Percentiles rank a stretch among this genome's conserved stretches.
Evolutionary conservation across 1,140 invertebrate species (phyloP).

Genomic region (Drosophila tani): DNA sequence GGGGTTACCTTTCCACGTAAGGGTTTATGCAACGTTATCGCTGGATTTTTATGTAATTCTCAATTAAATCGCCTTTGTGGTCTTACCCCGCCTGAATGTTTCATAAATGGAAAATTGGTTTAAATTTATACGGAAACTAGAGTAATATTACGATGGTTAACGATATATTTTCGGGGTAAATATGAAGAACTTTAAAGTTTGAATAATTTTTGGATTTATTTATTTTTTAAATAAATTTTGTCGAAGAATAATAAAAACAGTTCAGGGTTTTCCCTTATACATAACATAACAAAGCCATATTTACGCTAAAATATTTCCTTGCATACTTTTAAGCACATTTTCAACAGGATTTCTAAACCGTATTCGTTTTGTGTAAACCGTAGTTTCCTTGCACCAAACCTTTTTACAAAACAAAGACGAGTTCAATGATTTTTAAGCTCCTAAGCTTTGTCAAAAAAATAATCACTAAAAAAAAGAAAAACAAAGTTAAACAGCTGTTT

Average conservation of each 20-base stretch:
- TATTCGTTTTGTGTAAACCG: too few relatives aligned
- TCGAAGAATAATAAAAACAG: neutral
- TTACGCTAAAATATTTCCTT: too few relatives aligned
- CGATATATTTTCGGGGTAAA: neutral
- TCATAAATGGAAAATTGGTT: neutral
- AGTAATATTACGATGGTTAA: neutral
- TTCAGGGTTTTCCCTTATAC: neutral
- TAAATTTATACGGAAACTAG: neutral
- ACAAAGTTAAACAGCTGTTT: neutral
- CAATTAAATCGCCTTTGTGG: slow-evolving; percentile 52
- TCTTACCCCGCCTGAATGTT: slow-evolving; percentile 4
- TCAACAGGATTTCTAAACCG: neutral
- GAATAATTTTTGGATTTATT: too few relatives aligned
- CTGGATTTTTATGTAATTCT: slow-evolving; percentile 66
- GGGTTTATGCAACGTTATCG: slow-evolving; percentile 72
- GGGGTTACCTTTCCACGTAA: slow-evolving; percentile 44
- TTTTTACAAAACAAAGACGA: neutral
- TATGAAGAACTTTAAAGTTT: neutral
- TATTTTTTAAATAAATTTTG: neutral
- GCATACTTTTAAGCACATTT: too few relatives aligned
- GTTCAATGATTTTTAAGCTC: neutral
- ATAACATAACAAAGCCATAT: too few relatives aligned
- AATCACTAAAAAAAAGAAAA: neutral
- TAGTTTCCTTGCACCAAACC: neutral
- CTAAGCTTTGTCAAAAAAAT: neutral